These are phyloP conservation scores for Otus sunia DNA, from an alignment of 2,113 vertebrate species.

Conservation along the genomic window DNA sequence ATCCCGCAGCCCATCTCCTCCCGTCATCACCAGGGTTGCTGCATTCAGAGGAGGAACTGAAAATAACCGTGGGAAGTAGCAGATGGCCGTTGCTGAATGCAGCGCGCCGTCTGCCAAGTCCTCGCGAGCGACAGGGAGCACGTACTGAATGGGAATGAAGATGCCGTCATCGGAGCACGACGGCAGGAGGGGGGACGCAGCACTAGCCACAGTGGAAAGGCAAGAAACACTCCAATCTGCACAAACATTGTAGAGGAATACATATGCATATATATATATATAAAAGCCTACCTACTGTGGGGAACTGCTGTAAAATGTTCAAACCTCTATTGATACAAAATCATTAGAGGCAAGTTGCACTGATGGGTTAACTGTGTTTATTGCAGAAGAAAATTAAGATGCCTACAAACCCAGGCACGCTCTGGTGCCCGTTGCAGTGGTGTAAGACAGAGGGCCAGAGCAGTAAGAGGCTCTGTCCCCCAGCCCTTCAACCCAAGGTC, in stretches of 20 bases:
- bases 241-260: not conserved
- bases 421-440: fast-evolving
- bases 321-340: not conserved
- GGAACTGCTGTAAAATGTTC: not conserved
- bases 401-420: not conserved
- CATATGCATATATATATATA: not conserved
- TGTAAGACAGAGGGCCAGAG: fast-evolving
- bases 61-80: not conserved
- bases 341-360: not conserved
- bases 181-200: not conserved
- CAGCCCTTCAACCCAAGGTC: not conserved
- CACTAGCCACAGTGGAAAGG: not conserved
- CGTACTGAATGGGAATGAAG: not conserved
- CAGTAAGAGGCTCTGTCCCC: not conserved
- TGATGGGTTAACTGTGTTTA: not conserved
- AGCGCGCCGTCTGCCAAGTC: fast-evolving
- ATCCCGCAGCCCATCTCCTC: not conserved
- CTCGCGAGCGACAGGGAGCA: not conserved
- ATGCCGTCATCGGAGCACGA: not conserved
- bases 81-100: not conserved
- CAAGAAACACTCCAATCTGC: not conserved
- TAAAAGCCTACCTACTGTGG: not conserved
- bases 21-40: not conserved
- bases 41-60: not conserved
- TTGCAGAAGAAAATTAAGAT: not conserved